Conservation (phyloP, 2,797 vertebrate species). For the Lates japonicus region DNA sequence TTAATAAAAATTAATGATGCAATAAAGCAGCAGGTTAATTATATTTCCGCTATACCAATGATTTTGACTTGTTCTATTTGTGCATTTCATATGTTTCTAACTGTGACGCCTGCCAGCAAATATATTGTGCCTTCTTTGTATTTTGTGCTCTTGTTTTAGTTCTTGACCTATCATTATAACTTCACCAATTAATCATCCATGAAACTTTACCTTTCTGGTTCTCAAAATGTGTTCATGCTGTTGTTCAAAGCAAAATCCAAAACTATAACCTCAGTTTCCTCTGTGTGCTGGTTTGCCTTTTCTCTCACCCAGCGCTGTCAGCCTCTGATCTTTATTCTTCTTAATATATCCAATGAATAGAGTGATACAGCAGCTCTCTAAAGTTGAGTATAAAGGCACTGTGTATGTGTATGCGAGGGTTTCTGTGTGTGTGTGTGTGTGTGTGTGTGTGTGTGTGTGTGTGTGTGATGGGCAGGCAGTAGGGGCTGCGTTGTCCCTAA, state of each 20-base stretch:
- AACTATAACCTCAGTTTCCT: conserved; percentile 64
- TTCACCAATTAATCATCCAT: conserved; percentile 53
- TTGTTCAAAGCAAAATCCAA: conserved; percentile 67
- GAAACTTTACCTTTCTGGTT: conserved; percentile 40
- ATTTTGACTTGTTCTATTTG: neutral
- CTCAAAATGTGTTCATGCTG: conserved; percentile 43
- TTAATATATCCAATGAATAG: conserved; percentile 69
- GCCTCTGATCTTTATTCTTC: conserved; percentile 76
- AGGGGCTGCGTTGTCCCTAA: conserved; percentile 59
- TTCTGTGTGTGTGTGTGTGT: conserved; percentile 31
- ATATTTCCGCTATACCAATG: neutral
- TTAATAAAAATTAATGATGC: neutral
- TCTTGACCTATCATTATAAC: conserved; percentile 30
- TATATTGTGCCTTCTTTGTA: conserved; percentile 17
- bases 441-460: conserved; percentile 28
- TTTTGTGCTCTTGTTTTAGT: conserved; percentile 15
- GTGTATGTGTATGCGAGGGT: conserved; percentile 37
- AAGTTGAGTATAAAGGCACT: conserved; percentile 59
- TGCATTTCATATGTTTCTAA: neutral
- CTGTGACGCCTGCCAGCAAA: conserved; percentile 13
- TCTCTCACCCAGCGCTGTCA: conserved; percentile 68
- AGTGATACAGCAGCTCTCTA: conserved; percentile 50
- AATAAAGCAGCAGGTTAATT: conserved; percentile 1
- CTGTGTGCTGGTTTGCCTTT: conserved; percentile 56
- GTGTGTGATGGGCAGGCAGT: conserved; percentile 60